phyloP scores from a whole-genome alignment of 1,140 invertebrate species.

The Idris sp. region DNA sequence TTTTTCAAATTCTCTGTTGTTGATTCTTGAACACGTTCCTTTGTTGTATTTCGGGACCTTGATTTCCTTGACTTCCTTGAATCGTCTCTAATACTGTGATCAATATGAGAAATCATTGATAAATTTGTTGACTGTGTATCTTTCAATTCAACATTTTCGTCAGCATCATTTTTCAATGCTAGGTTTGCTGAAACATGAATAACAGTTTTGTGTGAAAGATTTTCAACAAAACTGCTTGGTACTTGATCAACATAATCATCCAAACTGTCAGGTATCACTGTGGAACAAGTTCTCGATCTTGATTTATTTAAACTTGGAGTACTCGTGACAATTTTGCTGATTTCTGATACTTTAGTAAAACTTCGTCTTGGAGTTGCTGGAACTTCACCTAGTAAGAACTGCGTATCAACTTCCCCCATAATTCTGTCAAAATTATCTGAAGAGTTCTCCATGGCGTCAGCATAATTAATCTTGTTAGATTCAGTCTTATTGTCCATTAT shows the following conservation, averaged over 20 bases:
- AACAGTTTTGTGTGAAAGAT: constrained; percentile 1
- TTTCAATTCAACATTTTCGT: not conserved
- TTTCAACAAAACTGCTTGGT: constrained; percentile 16
- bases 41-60: no score
- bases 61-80: not conserved
- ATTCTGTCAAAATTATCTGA: not conserved
- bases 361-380: not conserved
- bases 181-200: constrained; percentile 13
- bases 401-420: no score
- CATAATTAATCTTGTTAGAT: not conserved
- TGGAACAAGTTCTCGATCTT: not conserved
- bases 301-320: not conserved
- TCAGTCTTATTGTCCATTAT: not conserved
- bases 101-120: constrained; percentile 14
- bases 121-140: constrained; percentile 1
- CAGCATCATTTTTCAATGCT: not conserved
- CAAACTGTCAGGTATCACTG: constrained; percentile 4
- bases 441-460: not conserved
- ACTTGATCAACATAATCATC: constrained; percentile 20
- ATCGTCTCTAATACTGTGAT: not conserved
- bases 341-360: not conserved
- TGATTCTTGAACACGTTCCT: no score
- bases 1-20: no score
- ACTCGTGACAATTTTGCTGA: not conserved
- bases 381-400: no score